A percentile compares a stretch with the other conserved stretches of the same genome.
Evolutionary conservation across 1,140 invertebrate species (phyloP).

Genomic region (Rhyacophila brunnea): DNA sequence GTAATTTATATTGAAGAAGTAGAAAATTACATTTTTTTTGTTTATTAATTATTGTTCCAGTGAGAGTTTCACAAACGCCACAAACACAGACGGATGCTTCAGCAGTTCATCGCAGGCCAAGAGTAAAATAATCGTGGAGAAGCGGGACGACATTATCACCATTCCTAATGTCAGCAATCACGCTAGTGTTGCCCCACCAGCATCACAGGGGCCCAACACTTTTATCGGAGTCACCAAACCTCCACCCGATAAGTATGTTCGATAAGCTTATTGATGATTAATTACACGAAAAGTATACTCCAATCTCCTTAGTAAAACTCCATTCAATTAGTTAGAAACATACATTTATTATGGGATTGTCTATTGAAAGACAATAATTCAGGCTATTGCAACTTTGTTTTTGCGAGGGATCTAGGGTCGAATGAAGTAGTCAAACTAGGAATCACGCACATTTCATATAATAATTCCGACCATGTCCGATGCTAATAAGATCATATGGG

Average conservation of each 20-base stretch:
- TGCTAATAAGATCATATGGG: too few relatives aligned
- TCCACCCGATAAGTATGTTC: slow-evolving; percentile 23
- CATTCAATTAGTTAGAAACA: too few relatives aligned
- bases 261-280: background rate
- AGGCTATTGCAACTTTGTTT: too few relatives aligned
- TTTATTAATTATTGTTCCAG: slow-evolving; percentile 50
- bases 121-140: slow-evolving; percentile 81
- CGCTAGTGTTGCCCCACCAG: slow-evolving; percentile 41
- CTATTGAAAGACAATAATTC: too few relatives aligned
- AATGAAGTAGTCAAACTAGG: too few relatives aligned
- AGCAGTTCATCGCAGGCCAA: slow-evolving; percentile 76
- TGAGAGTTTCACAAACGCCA: slow-evolving; percentile 45
- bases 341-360: too few relatives aligned
- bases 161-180: slow-evolving; percentile 63
- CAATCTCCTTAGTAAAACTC: background rate
- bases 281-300: background rate
- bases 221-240: slow-evolving; percentile 29
- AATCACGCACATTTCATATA: too few relatives aligned
- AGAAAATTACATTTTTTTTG: too few relatives aligned
- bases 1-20: too few relatives aligned
- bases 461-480: too few relatives aligned
- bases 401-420: too few relatives aligned
- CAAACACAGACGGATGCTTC: slow-evolving; percentile 57
- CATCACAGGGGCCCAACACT: slow-evolving; percentile 33
- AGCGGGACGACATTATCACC: slow-evolving; percentile 68